phyloP scores from a whole-genome alignment of 1,140 invertebrate species.

The Adoxophyes honmai region DNA sequence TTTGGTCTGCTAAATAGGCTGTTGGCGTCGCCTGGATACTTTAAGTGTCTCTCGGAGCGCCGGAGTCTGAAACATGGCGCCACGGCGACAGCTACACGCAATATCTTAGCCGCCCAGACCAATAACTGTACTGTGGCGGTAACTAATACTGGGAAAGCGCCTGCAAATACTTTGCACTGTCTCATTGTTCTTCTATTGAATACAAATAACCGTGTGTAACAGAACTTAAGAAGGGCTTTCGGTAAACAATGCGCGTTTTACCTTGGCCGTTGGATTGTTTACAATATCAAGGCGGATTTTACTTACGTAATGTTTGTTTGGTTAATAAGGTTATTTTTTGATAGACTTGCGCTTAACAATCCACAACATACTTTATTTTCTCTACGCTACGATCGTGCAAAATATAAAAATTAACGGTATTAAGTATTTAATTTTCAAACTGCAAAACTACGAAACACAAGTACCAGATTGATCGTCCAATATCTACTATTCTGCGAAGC shows the following conservation, averaged over 20 bases:
- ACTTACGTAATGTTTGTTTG: no score
- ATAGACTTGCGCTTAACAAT: no score
- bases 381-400: no score
- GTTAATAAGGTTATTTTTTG: not conserved
- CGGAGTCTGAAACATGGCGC: not conserved
- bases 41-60: not conserved
- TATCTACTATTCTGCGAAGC: no score
- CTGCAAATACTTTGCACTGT: not conserved
- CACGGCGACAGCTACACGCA: not conserved
- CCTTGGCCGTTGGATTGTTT: not conserved
- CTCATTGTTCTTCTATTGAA: not conserved
- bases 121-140: conserved; percentile 1
- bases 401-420: no score
- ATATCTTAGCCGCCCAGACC: conserved; percentile 5
- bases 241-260: no score
- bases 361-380: no score
- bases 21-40: not conserved
- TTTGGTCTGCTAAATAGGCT: conserved; percentile 6
- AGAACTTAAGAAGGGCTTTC: no score
- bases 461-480: no score
- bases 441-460: no score
- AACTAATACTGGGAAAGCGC: not conserved
- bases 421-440: no score
- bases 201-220: not conserved
- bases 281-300: not conserved